phyloP scores from a whole-genome alignment of 2,113 vertebrate species.

The Pongo pygmaeus region DNA sequence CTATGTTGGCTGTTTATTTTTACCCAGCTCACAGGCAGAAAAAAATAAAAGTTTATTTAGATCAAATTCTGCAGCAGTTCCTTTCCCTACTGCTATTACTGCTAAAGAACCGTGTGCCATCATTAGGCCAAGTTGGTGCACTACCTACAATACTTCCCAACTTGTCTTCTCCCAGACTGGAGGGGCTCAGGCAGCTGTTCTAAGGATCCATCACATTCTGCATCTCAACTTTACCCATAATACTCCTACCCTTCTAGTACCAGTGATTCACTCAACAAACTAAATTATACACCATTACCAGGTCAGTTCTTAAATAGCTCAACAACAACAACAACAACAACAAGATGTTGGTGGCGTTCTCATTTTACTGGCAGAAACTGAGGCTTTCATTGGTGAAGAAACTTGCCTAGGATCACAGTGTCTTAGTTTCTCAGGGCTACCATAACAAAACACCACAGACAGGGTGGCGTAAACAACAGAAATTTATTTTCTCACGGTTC shows the following conservation, averaged over 20 bases:
- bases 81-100: neutral
- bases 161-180: neutral
- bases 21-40: neutral
- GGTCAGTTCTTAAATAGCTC: too few species aligned
- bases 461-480: neutral
- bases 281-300: neutral
- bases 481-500: neutral
- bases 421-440: neutral
- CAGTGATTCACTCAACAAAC: neutral
- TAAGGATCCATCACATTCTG: neutral
- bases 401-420: neutral
- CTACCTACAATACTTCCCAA: neutral
- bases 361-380: neutral
- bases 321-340: neutral
- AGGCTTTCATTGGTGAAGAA: neutral
- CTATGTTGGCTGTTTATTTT: neutral
- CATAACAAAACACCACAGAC: neutral
- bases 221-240: neutral
- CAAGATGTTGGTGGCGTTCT: neutral
- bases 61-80: neutral
- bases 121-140: neutral
- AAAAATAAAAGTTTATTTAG: neutral
- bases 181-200: neutral
- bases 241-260: neutral
- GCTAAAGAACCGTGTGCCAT: neutral